Conservation (phyloP, 2,113 vertebrate species). For the Scopus umbretta region DNA sequence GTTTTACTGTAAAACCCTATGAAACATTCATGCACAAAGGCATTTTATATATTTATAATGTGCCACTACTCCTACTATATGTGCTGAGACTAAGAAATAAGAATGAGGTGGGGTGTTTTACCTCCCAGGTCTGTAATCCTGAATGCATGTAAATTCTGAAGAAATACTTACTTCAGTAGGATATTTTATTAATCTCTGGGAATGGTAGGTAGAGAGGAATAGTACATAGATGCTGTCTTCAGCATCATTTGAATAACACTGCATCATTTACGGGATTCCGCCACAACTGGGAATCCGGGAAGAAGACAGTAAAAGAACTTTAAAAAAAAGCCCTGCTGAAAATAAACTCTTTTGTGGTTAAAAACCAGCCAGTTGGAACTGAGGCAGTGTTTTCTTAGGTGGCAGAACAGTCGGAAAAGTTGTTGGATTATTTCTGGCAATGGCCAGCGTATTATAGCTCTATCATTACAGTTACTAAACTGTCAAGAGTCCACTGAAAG, state of each 20-base stretch:
- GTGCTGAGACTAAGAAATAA: conserved; percentile 6
- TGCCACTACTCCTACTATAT: neutral
- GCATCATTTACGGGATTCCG: conserved; percentile 40
- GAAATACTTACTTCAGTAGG: neutral
- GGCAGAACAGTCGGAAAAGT: conserved; percentile 64
- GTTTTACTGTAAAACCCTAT: neutral
- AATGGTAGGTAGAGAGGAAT: neutral
- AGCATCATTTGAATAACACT: conserved; percentile 1
- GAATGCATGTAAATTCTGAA: neutral
- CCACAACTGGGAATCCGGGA: conserved; percentile 50
- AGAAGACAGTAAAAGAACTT: conserved; percentile 37
- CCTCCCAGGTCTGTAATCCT: neutral
- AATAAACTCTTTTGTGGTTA: conserved; percentile 70
- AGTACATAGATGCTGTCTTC: neutral
- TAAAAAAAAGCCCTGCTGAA: conserved; percentile 42
- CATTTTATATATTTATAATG: neutral
- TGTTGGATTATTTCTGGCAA: conserved; percentile 72
- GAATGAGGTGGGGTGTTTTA: neutral
- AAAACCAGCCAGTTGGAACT: conserved; percentile 68
- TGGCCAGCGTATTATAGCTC: conserved; percentile 33
- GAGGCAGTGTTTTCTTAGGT: conserved; percentile 68
- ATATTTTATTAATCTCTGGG: neutral
- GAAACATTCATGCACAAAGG: neutral
- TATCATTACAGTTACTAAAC: conserved; percentile 24
- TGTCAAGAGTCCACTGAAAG: neutral